Percentiles rank a stretch among this genome's conserved stretches.
Evolutionary conservation across 92 coral and sea anemone genomes (phyloP).

Genomic region (Hydrozoanthus gracilis): DNA sequence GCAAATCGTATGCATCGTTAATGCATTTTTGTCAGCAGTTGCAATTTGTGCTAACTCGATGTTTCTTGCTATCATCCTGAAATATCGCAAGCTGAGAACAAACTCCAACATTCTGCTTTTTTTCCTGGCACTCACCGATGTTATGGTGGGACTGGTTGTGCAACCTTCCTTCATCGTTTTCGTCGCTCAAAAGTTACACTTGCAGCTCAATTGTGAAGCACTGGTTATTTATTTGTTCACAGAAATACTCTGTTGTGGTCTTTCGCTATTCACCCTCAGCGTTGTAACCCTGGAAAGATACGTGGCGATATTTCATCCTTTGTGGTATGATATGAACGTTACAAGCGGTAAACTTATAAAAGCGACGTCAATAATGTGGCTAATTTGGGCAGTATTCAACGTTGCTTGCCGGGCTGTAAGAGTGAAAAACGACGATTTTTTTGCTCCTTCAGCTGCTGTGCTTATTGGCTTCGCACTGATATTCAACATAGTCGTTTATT

Average conservation of each 20-base stretch:
- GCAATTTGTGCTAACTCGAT: slow-evolving; percentile 45
- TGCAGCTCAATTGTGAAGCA: slow-evolving; percentile 36
- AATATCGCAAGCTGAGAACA: slow-evolving; percentile 36
- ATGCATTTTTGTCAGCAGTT: slow-evolving; percentile 20
- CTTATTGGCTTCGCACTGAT: slow-evolving; percentile 40
- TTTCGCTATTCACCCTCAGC: slow-evolving; percentile 51
- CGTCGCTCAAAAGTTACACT: slow-evolving; percentile 42
- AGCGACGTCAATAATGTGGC: slow-evolving; percentile 26
- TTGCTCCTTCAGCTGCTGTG: slow-evolving; percentile 46
- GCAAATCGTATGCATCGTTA: slow-evolving; percentile 33
- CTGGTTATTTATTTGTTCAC: slow-evolving; percentile 45
- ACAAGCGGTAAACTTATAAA: slow-evolving; percentile 3
- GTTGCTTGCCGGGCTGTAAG: slow-evolving; percentile 42
- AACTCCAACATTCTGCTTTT: slow-evolving; percentile 42
- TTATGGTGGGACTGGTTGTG: slow-evolving; percentile 47
- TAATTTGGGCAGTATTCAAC: slow-evolving; percentile 45
- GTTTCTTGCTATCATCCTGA: slow-evolving; percentile 26
- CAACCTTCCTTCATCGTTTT: slow-evolving; percentile 55
- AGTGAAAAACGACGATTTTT: slow-evolving; percentile 56
- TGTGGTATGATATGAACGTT: slow-evolving; percentile 42
- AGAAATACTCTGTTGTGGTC: slow-evolving; percentile 54
- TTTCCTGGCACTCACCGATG: slow-evolving; percentile 44
- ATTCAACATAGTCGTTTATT: slow-evolving; percentile 31
- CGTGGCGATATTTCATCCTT: slow-evolving; percentile 53
- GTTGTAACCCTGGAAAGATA: slow-evolving; percentile 47